These are phyloP conservation scores for Lepeophtheirus salmonis DNA, from an alignment of 1,140 invertebrate genomes.

Conservation along the genomic window DNA sequence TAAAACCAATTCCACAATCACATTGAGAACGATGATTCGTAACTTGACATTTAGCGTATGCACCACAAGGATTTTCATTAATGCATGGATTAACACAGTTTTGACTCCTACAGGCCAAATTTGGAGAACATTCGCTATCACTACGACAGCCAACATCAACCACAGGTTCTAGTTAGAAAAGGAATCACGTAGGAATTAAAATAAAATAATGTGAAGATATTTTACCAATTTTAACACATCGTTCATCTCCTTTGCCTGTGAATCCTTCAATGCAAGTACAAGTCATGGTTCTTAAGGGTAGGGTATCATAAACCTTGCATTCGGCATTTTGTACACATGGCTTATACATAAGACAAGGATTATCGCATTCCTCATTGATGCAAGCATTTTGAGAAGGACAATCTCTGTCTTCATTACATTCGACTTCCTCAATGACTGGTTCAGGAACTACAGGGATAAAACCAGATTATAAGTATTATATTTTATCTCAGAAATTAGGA, in stretches of 20 bases:
- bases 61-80: constrained; percentile 50
- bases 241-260: constrained; percentile 25
- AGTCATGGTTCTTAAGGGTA: constrained; percentile 22
- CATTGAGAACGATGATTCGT: constrained; percentile 50
- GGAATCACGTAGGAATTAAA: neutral
- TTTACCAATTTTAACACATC: neutral
- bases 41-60: constrained; percentile 50
- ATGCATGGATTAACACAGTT: constrained; percentile 53
- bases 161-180: neutral
- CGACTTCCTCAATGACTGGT: constrained; percentile 8
- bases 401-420: constrained; percentile 24
- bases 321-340: constrained; percentile 25
- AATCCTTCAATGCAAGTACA: constrained; percentile 27
- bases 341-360: constrained; percentile 25
- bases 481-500: neutral
- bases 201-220: neutral
- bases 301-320: constrained; percentile 22
- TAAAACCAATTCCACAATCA: constrained; percentile 40
- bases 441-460: constrained; percentile 16
- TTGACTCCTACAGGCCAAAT: constrained; percentile 48
- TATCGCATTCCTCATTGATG: constrained; percentile 22
- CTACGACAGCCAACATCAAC: constrained; percentile 22
- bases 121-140: constrained; percentile 32
- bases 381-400: constrained; percentile 25
- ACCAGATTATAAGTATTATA: constrained; percentile 15